Base-by-base conservation (phyloP, 2,888 invertebrate species). In the Parnassius smintheus region DNA sequence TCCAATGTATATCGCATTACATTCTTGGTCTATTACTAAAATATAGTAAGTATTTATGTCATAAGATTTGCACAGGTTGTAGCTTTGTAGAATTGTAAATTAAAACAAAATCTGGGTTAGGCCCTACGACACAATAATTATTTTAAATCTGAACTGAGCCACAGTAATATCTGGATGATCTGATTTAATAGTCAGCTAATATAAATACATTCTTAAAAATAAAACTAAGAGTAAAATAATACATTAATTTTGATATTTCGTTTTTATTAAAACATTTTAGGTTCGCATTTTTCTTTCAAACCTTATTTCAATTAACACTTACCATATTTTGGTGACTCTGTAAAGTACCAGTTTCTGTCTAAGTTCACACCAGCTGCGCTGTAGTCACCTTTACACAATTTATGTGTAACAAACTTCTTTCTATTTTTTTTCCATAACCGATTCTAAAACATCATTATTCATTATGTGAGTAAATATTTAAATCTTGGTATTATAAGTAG, bases 371-470 rank as follows among this genome's bases (percentile, higher is more conserved):
- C 91, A 65, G 79, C 48, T 49, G 82, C 78, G 57, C 70, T 52
- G 46, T 66, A 57, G 52, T 72, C 62, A 48, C 67, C 64, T 2
- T 56, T 13, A 66, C 88, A 88, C 18, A 59, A 67, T 64, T 72
- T 78, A 65, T 74, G 69, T 58, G 82, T 80, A 61, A 72, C 74
- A 67, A 85, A 75, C 22, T 63, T 55, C 69, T 75, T 83, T 68
- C 84, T 80, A 65, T 90, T 91, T 75, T 83, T 88, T 22, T 76
- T 62, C 88, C 90, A 90, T 64, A 80, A 77, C 66, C 75, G 69
- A 13, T 86, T 73, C 90, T 90, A 69, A 61, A 76, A 13, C 18
- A 60, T 54, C 1, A 53, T 22, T 49, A 25, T 25, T 51, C 41
- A 25, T 52, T 22, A 18, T 41, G 18, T 18, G 41, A 22, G 12